Evolutionary conservation across 1,140 invertebrate species (phyloP), one percentile per base, ranked within the genome.

Genomic region (Drosophila nikananu): DNA sequence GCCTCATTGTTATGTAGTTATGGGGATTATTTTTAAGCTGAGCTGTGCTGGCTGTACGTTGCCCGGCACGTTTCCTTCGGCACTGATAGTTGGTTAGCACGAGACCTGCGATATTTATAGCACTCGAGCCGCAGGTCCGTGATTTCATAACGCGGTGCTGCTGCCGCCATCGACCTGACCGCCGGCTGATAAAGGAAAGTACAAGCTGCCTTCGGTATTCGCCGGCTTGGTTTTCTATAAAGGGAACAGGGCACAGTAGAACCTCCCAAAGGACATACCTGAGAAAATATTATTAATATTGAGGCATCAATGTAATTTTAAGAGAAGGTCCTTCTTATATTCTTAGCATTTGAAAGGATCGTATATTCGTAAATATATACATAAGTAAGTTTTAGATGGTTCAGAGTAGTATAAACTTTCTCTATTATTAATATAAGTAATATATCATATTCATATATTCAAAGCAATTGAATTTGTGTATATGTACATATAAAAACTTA

Each of bases 81-180:
- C 32, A 90, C 71, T 89, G 79, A 91, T 89, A 77, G 54, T 9
- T 41, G 51, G 52, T 19, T 64, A 27, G 66, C 86, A 90, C 86
- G 86, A 86, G 86, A 90, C 86, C 61, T 51, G 71, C 55, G 52
- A 60, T 86, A 90, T 89, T 89, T 89, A 89, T 89, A 89, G 77
- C 32, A 44, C 8, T 42, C 52, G n/a, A 37, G 71, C 25, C 42
- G 64, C 48, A 72, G 23, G 35, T 21, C 39, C 39, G 12, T 52
- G 48, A 65, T 84, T 75, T 81, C 78, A 79, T 90, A 84, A 89
- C 52, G 55, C 70, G 21, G 15, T 23, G 52, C 60, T 75, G 59
- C 27, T 70, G 66, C 27, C 60, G 62, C 27, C 60, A 64, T 19
- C 64, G 60, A 44, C 64, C 73, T 61, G 71, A 65, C 60, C 48